Conservation (phyloP, 2,113 vertebrate genomes). For the Callocephalon fimbriatum region DNA sequence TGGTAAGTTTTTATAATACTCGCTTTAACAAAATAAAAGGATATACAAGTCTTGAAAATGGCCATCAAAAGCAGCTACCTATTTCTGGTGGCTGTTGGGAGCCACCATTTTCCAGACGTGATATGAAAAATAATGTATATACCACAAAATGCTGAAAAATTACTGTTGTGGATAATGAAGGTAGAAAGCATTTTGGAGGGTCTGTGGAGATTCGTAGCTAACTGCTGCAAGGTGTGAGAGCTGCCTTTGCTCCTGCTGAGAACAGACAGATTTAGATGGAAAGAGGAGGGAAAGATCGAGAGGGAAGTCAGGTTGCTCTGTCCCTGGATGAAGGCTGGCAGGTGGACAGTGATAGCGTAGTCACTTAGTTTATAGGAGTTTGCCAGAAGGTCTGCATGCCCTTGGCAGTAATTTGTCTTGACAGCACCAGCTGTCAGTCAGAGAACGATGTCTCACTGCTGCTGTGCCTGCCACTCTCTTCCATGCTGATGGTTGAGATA, state of each 20-base stretch:
- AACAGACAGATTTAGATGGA: background rate
- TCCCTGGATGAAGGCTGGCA: constrained; percentile 34
- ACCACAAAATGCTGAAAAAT: background rate
- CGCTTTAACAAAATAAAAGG: background rate
- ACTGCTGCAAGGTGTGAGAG: background rate
- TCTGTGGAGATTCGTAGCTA: background rate
- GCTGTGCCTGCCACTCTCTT: background rate
- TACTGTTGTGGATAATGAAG: background rate
- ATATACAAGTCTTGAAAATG: background rate
- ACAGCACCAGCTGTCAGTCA: constrained; percentile 68
- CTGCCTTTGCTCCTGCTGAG: background rate
- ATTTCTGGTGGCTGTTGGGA: background rate
- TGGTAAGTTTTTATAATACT: background rate
- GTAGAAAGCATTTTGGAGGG: background rate
- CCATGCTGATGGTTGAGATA: background rate
- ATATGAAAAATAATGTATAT: background rate
- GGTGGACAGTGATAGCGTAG: constrained; percentile 23
- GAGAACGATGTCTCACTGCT: background rate
- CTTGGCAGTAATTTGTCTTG: constrained; percentile 37
- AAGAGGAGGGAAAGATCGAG: background rate
- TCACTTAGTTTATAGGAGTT: background rate
- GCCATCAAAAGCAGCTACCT: background rate
- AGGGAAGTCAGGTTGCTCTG: background rate
- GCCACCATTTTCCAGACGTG: background rate
- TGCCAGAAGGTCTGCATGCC: constrained; percentile 47